Base-by-base conservation (phyloP, 2,888 invertebrate genomes). In the Schizaphis graminum region DNA sequence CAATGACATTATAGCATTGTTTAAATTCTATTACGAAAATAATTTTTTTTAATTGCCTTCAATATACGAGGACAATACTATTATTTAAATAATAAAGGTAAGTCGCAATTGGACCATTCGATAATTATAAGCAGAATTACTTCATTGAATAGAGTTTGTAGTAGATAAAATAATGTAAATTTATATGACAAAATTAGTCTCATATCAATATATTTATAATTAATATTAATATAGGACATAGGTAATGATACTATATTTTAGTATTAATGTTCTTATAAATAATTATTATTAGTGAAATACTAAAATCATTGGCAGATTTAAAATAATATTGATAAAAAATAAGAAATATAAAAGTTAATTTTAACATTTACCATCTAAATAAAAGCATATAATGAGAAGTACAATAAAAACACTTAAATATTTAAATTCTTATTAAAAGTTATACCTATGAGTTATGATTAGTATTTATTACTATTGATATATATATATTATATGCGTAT, bases 31-130 rank as follows among this genome's bases (percentile, higher is more conserved):
- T 57, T 85, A n/a, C 47, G 26, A 21, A 56, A 7, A 10, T 49
- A 26, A 41, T 8, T 28, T 44, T 85, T 57, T 85, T 56, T 21
- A 91, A 85, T 84, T 49, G 28, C n/a, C 24, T 56, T 47, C 47
- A 49, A 61, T 13, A 77, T 41, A 53, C 35, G 35, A 91, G n/a
- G 77, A 49, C 61, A n/a, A 35, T 67, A 91, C 35, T 91, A 53
- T 24, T 49, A 53, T 35, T 91, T 35, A 77, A 77, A 77, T 44
- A 87, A 35, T 86, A 47, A 61, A 87, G 92, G 61, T 61, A 92
- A 86, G n/a, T 61, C 26, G 47, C 41, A 57, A 61, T 47, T 35
- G 86, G 24, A 35, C 86, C 35, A 61, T 35, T 13, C n/a, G 28
- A 61, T 57, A 28, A 90, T 61, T n/a, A 89, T 41, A 41, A 57